phyloP scores from a whole-genome alignment of 2,888 invertebrate species.

The Mesorhabditis sp. region DNA sequence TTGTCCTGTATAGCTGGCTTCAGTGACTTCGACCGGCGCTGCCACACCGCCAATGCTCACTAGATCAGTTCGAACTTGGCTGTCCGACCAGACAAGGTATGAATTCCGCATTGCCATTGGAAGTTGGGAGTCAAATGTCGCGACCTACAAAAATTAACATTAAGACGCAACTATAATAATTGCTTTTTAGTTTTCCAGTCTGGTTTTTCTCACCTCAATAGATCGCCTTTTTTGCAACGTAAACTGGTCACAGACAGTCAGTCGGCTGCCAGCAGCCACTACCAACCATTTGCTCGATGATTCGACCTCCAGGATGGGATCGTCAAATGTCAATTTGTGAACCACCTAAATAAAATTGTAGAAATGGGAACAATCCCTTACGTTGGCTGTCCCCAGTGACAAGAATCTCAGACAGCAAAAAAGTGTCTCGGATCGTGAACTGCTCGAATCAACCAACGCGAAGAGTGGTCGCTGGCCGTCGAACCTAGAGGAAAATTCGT shows the following conservation, averaged over 20 bases:
- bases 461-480: constrained; percentile 39
- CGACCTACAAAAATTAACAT: background rate
- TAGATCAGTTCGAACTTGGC: background rate
- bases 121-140: background rate
- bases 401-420: constrained; percentile 60
- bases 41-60: constrained; percentile 28
- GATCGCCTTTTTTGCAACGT: background rate
- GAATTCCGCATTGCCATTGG: background rate
- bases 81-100: background rate
- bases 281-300: constrained; percentile 14
- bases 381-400: constrained; percentile 58
- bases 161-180: background rate
- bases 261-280: background rate
- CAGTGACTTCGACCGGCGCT: constrained; percentile 25
- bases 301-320: constrained; percentile 28
- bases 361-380: background rate
- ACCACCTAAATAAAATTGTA: background rate
- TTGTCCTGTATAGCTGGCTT: constrained; percentile 60
- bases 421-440: constrained; percentile 53
- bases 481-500: constrained; percentile 12
- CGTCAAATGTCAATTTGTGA: constrained; percentile 21
- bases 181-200: too few relatives aligned
- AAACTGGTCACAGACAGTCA: background rate
- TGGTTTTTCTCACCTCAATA: background rate
- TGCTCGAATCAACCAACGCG: constrained; percentile 47